Base-by-base conservation (phyloP, 2,888 invertebrate species). In the Notodromas monacha region DNA sequence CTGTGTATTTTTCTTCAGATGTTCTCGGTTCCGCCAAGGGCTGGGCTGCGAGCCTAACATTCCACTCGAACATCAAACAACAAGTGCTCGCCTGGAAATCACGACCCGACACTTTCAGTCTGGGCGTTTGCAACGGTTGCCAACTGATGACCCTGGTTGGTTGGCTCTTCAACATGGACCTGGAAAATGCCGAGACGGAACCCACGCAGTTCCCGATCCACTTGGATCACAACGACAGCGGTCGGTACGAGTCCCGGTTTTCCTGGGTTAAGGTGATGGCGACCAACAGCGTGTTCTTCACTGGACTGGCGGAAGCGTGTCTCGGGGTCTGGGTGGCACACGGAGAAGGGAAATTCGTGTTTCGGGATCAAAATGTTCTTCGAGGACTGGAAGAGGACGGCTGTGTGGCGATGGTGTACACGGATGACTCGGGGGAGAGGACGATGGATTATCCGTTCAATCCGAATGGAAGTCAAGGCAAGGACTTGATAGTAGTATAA, bases 121-220 rank as follows among this genome's bases (percentile, higher is more conserved):
- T 92, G 38, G 92, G 92, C 15, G 72, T 89, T n/a, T 96, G 92
- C 46, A 96, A 96, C 48, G 92, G 92, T 1, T 92, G 92, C 44
- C 92, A 96, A 45, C 52, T 96, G 37, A 76, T 92, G 77, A 74
- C 69, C 4, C 50, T 79, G 14, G 60, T 96, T 4, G 84, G 84
- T 3, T 89, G 81, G 77, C 56, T 92, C 29, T n/a, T n/a, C n/a
- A n/a, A n/a, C n/a, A n/a, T n/a, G n/a, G n/a, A n/a, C n/a, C n/a
- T n/a, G n/a, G n/a, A n/a, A n/a, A n/a, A n/a, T n/a, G n/a, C n/a
- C n/a, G n/a, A n/a, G n/a, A n/a, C n/a, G n/a, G n/a, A n/a, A n/a
- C n/a, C n/a, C n/a, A n/a, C n/a, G n/a, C n/a, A n/a, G n/a, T n/a
- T n/a, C n/a, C n/a, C n/a, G n/a, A 56, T 77, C 34, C 60, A 67